These are phyloP conservation scores for Zaprionus nigranus DNA, from an alignment of 1,140 invertebrate genomes.

Conservation along the genomic window DNA sequence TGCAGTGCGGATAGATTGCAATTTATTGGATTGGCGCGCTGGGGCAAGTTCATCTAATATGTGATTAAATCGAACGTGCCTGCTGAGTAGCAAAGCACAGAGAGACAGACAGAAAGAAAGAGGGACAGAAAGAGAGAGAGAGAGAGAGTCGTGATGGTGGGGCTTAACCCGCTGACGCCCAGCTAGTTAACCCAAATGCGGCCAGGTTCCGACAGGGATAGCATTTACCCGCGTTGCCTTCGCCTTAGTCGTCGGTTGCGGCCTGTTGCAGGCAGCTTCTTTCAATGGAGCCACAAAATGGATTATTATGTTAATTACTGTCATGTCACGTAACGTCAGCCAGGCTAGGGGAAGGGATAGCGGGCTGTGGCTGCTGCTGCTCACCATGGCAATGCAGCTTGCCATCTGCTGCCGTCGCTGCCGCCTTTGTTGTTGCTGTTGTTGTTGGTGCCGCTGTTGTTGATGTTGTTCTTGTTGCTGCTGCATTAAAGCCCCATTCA, in stretches of 20 bases:
- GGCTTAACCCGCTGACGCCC: constrained; percentile 69
- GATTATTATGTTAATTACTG: constrained; percentile 82
- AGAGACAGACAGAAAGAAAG: neutral
- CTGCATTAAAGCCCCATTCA: constrained; percentile 68
- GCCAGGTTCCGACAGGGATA: constrained; percentile 9
- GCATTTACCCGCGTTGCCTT: neutral
- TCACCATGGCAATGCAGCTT: constrained; percentile 43
- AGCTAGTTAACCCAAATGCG: constrained; percentile 72
- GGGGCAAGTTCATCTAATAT: constrained; percentile 45
- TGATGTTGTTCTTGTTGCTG: constrained; percentile 26
- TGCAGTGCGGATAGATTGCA: constrained; percentile 13
- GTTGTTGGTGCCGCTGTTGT: neutral
- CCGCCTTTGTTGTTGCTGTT: neutral
- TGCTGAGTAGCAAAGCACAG: constrained; percentile 8
- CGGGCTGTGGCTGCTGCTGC: neutral
- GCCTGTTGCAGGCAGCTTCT: constrained; percentile 31
- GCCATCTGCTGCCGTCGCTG: constrained; percentile 36
- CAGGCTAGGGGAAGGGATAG: neutral
- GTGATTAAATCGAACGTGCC: constrained; percentile 69
- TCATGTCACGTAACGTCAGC: constrained; percentile 66
- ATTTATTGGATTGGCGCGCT: constrained; percentile 38
- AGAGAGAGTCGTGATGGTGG: constrained; percentile 57
- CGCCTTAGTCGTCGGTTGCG: neutral
- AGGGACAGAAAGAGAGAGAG: neutral
- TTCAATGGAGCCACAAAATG: constrained; percentile 69